phyloP scores from a whole-genome alignment of 1,140 invertebrate genomes.

The Cydia fagiglandana region DNA sequence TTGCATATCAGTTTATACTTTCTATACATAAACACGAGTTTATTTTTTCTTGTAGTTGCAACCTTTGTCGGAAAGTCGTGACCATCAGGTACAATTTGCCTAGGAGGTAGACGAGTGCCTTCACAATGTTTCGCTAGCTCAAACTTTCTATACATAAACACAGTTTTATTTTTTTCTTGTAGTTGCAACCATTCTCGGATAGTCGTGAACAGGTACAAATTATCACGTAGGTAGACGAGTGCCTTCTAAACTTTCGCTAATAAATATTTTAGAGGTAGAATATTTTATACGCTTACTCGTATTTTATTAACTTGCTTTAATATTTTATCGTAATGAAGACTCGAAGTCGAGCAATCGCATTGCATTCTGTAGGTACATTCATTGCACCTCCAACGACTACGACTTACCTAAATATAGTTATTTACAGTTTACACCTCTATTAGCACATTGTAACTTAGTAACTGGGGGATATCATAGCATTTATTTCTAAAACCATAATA shows the following conservation, averaged over 20 bases:
- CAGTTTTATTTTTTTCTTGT: constrained; percentile 70
- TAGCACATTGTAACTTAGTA: not conserved
- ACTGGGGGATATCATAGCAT: no score
- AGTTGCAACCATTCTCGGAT: constrained; percentile 78
- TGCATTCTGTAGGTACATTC: constrained; percentile 20
- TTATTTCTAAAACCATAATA: not conserved
- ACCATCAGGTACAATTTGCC: constrained; percentile 65
- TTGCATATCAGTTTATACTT: constrained; percentile 32
- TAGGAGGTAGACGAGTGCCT: constrained; percentile 62
- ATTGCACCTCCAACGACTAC: not conserved
- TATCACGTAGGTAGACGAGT: constrained; percentile 63
- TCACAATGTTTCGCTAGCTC: constrained; percentile 44
- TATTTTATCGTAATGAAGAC: not conserved
- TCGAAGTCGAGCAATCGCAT: not conserved
- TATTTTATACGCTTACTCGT: constrained; percentile 10
- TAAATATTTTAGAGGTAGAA: constrained; percentile 19
- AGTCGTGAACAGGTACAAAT: constrained; percentile 74
- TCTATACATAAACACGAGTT: constrained; percentile 61
- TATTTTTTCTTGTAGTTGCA: constrained; percentile 75
- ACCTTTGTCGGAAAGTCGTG: constrained; percentile 76
- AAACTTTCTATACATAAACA: constrained; percentile 58
- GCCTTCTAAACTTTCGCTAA: constrained; percentile 48
- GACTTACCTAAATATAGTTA: not conserved
- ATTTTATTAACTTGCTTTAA: not conserved
- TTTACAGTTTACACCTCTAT: not conserved